Evolutionary conservation across 2,797 vertebrate genomes (phyloP), one percentile per base, ranked within the genome.

Genomic region (Bovichtus variegatus): DNA sequence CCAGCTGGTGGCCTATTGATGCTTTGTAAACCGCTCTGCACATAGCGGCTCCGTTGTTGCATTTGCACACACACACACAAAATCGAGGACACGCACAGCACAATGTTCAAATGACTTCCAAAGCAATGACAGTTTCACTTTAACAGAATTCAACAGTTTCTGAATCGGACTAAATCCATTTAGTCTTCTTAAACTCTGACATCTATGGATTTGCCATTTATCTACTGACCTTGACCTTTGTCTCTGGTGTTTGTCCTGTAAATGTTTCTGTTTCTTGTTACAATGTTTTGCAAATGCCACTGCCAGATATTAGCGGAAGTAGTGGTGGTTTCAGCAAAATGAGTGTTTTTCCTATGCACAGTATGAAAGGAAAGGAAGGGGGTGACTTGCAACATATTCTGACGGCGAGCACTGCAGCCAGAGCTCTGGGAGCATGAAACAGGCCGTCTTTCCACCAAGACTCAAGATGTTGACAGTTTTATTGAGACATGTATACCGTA

Each of bases 1-100:
- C 34, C 87, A 76, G 89, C 10, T 77, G 89, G 91, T 78, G 84
- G 84, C 63, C 82, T 79, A 85, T 81, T 91, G 87, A 84, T 70
- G 85, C 87, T 86, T 78, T 83, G 77, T 76, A 76, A 89, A 85
- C 58, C n/a, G 44, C 85, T 79, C 77, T 43, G 75, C 74, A 82
- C 74, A 82, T 16, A 55, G 16, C 59, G 1, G 25, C 40, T n/a
- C 61, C 63, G 83, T 81, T 77, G 84, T 84, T 77, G 27, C 71
- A 53, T 36, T 46, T 55, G 21, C 47, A 51, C 68, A 66, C 5
- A 25, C 75, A 84, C 69, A 89, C 50, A 79, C 51, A 46, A 19
- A 81, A 84, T 81, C 47, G 82, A 65, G 54, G 36, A 66, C 66
- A 64, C 6, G 34, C 47, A 57, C 16, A n/a, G 38, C 46, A 40